Base-by-base conservation (phyloP, 2,113 vertebrate genomes). In the Bujurquina vittata region DNA sequence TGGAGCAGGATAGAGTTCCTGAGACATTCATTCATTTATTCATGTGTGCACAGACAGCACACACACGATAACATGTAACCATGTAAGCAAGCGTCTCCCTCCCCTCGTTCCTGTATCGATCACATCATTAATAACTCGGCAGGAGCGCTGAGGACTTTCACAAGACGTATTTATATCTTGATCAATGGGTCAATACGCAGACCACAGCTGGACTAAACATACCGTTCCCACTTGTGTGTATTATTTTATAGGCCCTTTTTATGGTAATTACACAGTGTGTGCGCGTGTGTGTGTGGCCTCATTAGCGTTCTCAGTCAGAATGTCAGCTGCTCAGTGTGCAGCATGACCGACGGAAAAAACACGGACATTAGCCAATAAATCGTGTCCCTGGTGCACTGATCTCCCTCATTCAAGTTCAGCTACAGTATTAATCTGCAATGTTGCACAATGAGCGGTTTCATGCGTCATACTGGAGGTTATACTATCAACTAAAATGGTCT, bases 91-190 rank as follows among this genome's bases (percentile, higher is more conserved):
- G 4, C n/a, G 1, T 5, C 4, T n/a, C 17, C 22, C 35, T 80
- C 35, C 22, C 46, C 43, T 79, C 63, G 74, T 82, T 87, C 84
- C 75, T 15, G 10, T 22, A 82, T 85, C 2, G 60, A 88, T 43
- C 26, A 4, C 79, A 79, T 85, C 37, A 72, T 83, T 86, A 86
- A 90, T 90, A 90, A 90, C 88, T 86, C 84, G 54, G 54, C 75
- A 33, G 85, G 12, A 63, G 65, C n/a, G 3, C 77, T 11, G 10
- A 84, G 80, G 57, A 87, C 78, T 60, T 75, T 67, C 80, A 75
- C 11, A 4, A 40, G 76, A 77, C 56, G 59, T 58, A 89, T 90
- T 89, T 87, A 88, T 29, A 79, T 78, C 77, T 18, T 4, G 59
- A 84, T 90, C 85, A 61, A 87, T 90, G 56, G 43, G 55, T 81